Evolutionary conservation across 2,888 invertebrate species (phyloP), one percentile per base, ranked within the genome.

Genomic region (Limulus polyphemus): DNA sequence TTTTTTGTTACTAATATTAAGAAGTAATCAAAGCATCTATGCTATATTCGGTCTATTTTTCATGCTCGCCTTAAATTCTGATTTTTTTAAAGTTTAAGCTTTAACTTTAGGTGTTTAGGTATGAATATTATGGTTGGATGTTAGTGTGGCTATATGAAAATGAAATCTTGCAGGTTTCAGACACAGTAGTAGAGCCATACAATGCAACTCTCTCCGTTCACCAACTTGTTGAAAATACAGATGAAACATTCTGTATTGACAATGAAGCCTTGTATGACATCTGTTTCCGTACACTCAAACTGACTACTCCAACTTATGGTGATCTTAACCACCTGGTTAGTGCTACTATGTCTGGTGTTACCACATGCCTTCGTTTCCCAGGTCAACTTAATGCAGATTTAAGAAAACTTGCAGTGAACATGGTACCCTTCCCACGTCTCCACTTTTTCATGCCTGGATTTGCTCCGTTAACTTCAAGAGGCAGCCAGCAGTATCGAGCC

Each of bases 391-490:
- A 93, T 77, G 91, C 93, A 52, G 94, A 94, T 79, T 81, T 95
- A 68, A 82, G 94, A 70, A 89, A 95, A 78, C 79, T 91, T 72
- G 90, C 91, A 54, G 91, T 95, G 62, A 95, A 95, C 82, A 94
- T 95, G 94, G 94, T 95, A 47, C 95, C 95, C 59, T 95, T 95
- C 84, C 94, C 94, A 3, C 87, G 93, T 75, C 83, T 71, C 10
- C 70, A 70, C 57, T 71, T 71, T 65, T 71, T 71, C 61, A 70
- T 71, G 69, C 69, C 71, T 13, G 70, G 70, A 3, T 71, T 71
- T 57, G 69, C 70, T 10, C 70, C 70, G 0, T 64, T 70, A 12
- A 70, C 70, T n/a, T 67, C 68, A 17, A 64, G 70, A 17, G 70
- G 69, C 48, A 68, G 68, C 52, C 69, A 70, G 52, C 67, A 67